phyloP scores from a whole-genome alignment of 2,888 invertebrate species.

The Rhopalosiphum nymphaeae region DNA sequence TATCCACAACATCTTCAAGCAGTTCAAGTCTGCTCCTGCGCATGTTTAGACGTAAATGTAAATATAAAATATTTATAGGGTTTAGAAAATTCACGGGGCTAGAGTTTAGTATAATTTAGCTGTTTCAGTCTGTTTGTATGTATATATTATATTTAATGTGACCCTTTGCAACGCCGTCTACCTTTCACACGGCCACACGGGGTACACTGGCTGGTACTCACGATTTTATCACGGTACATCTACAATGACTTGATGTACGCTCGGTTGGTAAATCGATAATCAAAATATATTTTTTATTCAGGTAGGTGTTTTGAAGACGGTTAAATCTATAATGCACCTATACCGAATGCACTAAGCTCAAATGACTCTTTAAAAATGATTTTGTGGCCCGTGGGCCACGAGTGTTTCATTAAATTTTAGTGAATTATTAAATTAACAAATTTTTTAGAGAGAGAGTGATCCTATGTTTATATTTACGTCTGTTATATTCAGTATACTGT shows the following conservation, averaged over 20 bases:
- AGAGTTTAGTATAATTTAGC: background rate
- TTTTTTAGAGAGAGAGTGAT: too few species aligned
- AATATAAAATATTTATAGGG: background rate
- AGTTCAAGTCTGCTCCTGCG: too few species aligned
- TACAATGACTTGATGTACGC: background rate
- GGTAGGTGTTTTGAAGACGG: background rate
- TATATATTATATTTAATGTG: too few species aligned
- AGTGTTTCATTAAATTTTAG: too few species aligned
- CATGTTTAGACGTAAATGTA: background rate
- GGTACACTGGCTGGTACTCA: background rate
- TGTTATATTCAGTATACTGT: background rate
- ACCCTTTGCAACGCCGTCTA: background rate
- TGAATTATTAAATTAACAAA: too few species aligned
- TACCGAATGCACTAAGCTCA: too few species aligned
- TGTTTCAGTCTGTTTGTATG: background rate
- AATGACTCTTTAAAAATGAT: too few species aligned
- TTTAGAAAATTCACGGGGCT: background rate
- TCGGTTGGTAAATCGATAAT: background rate
- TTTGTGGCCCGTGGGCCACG: too few species aligned
- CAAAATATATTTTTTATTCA: background rate
- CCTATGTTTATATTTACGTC: background rate
- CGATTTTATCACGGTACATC: background rate
- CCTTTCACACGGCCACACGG: too few species aligned
- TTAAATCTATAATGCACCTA: background rate
- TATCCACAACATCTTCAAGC: background rate